A percentile compares a stretch with the other conserved stretches of the same genome.
phyloP scores from a whole-genome alignment of 2,797 vertebrate genomes.

The Borostomias antarcticus region DNA sequence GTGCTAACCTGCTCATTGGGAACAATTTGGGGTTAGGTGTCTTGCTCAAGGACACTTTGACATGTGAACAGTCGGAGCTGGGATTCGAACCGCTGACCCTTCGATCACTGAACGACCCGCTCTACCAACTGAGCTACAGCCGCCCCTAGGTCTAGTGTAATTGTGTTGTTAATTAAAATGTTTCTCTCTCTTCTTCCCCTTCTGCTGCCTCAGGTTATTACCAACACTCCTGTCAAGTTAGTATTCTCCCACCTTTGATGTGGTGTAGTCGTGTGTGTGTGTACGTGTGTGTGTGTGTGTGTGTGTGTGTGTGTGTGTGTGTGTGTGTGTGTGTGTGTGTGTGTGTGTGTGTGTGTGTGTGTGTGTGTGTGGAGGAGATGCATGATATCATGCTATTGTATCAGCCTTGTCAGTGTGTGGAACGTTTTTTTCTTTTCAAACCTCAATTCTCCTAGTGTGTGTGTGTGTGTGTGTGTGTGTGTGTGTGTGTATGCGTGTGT shows the following conservation, averaged over 20 bases:
- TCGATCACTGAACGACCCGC: no score
- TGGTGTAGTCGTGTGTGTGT: conserved; percentile 2
- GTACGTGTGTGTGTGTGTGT: neutral
- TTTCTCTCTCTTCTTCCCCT: conserved; percentile 29
- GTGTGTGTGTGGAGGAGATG: neutral
- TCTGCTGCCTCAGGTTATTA: conserved; percentile 80
- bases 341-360: neutral
- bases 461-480: neutral
- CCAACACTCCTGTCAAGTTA: conserved; percentile 89
- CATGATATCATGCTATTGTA: neutral
- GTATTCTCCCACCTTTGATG: conserved; percentile 71
- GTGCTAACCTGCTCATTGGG: no score
- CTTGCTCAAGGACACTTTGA: no score
- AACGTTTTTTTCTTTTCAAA: neutral
- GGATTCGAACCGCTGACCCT: no score
- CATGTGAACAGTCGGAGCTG: no score
- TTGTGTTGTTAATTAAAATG: conserved; percentile 15
- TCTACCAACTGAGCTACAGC: no score
- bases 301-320: neutral
- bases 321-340: neutral
- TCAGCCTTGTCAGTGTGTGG: neutral
- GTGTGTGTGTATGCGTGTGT: neutral
- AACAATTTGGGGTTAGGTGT: no score
- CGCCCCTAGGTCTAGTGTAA: no score
- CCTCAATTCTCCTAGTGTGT: neutral